These are phyloP conservation scores for Tetraneura akinire DNA, from an alignment of 1,140 invertebrate species.

Conservation along the genomic window DNA sequence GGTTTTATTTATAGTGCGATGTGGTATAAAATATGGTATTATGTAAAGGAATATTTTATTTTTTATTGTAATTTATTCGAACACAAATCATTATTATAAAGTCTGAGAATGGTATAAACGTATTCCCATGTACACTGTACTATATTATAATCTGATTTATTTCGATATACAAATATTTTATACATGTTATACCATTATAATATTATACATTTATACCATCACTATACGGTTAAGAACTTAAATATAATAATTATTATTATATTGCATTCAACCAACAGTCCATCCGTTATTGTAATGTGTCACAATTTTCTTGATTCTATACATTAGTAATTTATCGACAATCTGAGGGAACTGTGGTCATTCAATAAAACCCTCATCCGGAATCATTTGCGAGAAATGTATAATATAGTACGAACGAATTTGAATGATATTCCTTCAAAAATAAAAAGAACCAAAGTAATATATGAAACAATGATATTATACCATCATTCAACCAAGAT, in stretches of 20 bases:
- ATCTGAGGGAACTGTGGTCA: background rate
- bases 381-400: too few relatives aligned
- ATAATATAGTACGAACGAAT: too few relatives aligned
- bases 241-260: too few relatives aligned
- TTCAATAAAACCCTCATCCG: too few relatives aligned
- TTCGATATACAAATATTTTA: background rate
- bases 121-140: too few relatives aligned
- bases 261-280: background rate
- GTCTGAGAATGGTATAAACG: background rate
- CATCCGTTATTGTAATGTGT: background rate
- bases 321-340: background rate
- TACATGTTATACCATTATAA: too few relatives aligned
- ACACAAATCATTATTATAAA: background rate
- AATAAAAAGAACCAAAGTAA: background rate
- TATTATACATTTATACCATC: too few relatives aligned
- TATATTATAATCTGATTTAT: background rate
- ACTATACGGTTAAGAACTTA: too few relatives aligned
- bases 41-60: background rate
- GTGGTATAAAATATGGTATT: background rate
- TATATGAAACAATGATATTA: background rate
- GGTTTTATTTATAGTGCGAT: too few relatives aligned
- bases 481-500: too few relatives aligned
- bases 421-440: too few relatives aligned
- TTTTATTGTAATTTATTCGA: slow-evolving; percentile 1
- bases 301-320: background rate